These are phyloP conservation scores for Brachionus calyciflorus DNA, from an alignment of 1,140 invertebrate genomes.

Conservation along the genomic window DNA sequence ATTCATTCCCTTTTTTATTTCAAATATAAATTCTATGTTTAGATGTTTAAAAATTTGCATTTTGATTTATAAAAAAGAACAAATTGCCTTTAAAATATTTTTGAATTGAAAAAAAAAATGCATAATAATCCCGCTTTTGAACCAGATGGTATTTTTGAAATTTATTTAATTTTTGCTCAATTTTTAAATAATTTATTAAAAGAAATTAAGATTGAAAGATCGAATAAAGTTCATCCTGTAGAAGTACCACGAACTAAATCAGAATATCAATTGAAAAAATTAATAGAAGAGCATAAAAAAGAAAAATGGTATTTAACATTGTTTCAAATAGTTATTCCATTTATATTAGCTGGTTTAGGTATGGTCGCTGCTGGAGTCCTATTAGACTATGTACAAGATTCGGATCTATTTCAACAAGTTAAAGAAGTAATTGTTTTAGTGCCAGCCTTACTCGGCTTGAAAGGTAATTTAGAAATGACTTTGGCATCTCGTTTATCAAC, in stretches of 20 bases:
- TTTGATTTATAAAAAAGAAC: too few relatives aligned
- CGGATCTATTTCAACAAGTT: neutral
- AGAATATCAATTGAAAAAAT: neutral
- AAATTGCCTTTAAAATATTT: too few relatives aligned
- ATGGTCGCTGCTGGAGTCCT: slow-evolving; percentile 84
- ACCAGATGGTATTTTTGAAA: too few relatives aligned
- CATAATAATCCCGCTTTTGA: too few relatives aligned
- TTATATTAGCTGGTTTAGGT: slow-evolving; percentile 82
- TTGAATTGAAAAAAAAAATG: too few relatives aligned
- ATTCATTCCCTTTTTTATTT: too few relatives aligned
- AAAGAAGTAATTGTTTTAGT: slow-evolving; percentile 88
- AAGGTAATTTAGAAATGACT: slow-evolving; percentile 97
- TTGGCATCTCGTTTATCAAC: slow-evolving; percentile 87
- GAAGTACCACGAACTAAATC: neutral
- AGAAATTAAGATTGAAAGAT: too few relatives aligned
- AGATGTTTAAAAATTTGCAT: too few relatives aligned
- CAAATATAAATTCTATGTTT: too few relatives aligned
- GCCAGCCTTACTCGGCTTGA: slow-evolving; percentile 86
- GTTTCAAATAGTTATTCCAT: slow-evolving; percentile 82
- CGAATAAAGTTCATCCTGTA: neutral
- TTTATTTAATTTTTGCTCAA: too few relatives aligned
- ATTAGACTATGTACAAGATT: neutral
- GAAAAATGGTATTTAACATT: slow-evolving; percentile 32
- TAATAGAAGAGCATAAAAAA: neutral
- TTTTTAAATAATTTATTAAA: too few relatives aligned